Conservation (phyloP, 2,888 invertebrate genomes). For the Nipponacmea schrenckii region DNA sequence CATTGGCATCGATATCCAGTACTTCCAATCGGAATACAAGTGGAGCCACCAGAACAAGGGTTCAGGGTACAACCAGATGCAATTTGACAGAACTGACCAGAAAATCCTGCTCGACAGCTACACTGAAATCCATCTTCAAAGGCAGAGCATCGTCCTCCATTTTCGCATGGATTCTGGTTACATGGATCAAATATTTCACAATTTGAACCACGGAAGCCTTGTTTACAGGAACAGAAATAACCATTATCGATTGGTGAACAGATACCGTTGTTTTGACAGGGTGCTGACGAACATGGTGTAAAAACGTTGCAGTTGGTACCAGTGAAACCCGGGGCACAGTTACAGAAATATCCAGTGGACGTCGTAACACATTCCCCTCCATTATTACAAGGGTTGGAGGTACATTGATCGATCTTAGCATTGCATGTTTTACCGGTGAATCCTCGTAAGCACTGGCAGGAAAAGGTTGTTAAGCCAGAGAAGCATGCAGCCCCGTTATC, state of each 20-base stretch:
- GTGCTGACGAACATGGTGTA: background rate
- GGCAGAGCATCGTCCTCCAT: constrained; percentile 12
- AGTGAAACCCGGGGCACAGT: constrained; percentile 12
- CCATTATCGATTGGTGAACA: background rate
- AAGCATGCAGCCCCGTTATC: constrained; percentile 14
- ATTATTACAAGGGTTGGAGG: constrained; percentile 15
- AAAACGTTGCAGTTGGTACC: constrained; percentile 15
- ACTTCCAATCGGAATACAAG: background rate
- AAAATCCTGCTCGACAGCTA: constrained; percentile 10
- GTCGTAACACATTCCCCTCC: constrained; percentile 7
- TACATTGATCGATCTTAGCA: constrained; percentile 1
- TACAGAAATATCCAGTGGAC: constrained; percentile 10
- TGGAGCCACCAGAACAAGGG: background rate
- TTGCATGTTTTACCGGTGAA: constrained; percentile 12
- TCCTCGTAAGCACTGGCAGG: constrained; percentile 10
- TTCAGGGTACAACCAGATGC: background rate
- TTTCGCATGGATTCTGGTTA: constrained; percentile 13
- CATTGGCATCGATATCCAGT: background rate
- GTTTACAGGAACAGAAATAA: constrained; percentile 13
- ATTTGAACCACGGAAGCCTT: constrained; percentile 13
- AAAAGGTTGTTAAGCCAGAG: background rate
- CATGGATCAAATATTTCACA: constrained; percentile 13
- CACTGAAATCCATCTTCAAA: constrained; percentile 7
- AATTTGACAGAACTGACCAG: constrained; percentile 15
- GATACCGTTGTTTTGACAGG: background rate